Evolutionary conservation across 2,888 invertebrate species (phyloP).

Genomic region (Philonicus albiceps): DNA sequence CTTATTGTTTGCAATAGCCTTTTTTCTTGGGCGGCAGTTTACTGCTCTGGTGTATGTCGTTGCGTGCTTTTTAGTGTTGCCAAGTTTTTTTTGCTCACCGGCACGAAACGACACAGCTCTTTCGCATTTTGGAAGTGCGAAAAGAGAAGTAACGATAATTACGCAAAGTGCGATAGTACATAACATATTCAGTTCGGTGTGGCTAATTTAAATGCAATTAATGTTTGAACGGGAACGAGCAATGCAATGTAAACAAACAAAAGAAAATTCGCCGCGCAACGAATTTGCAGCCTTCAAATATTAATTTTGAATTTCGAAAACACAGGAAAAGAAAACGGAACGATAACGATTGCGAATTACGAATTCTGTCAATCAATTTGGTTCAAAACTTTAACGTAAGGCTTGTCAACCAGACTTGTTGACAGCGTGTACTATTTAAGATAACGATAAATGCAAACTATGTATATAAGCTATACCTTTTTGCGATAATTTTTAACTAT

Average conservation of each 20-base stretch:
- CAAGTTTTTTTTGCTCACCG: not conserved
- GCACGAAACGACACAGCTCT: not conserved
- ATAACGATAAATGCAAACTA: not conserved
- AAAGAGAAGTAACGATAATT: conserved; percentile 13
- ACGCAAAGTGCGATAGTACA: not conserved
- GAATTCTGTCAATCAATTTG: not conserved
- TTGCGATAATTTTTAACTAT: no score
- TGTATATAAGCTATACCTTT: no score
- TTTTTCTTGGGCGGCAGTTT: not conserved
- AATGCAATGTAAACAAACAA: not conserved
- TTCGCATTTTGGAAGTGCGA: not conserved
- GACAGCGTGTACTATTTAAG: not conserved
- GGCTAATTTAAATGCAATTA: conserved; percentile 8
- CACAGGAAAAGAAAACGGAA: not conserved
- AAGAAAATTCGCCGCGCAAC: not conserved
- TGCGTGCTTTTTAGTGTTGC: not conserved
- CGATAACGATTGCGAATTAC: not conserved
- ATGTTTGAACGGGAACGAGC: not conserved
- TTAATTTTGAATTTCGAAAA: not conserved
- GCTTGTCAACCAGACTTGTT: not conserved
- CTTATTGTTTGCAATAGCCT: not conserved
- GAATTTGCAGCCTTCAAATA: not conserved
- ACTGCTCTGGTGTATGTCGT: not conserved
- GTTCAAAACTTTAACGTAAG: not conserved
- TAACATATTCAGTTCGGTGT: not conserved